phyloP scores from a whole-genome alignment of 1,140 invertebrate species.

The Scylla paramamosain region DNA sequence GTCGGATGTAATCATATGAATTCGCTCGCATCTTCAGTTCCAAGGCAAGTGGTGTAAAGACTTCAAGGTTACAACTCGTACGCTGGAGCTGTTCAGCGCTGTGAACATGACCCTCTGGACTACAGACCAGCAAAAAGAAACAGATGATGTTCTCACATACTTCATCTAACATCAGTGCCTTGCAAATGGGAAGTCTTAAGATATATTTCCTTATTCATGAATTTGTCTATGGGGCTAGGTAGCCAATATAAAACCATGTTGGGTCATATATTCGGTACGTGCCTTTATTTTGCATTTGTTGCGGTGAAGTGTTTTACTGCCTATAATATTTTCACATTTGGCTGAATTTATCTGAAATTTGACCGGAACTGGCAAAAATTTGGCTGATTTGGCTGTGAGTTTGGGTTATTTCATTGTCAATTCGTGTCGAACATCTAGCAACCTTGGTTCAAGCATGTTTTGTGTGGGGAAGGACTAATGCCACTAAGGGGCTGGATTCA shows the following conservation, averaged over 20 bases:
- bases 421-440: conserved; percentile 9
- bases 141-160: not conserved
- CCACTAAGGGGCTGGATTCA: too few species aligned
- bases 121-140: not conserved
- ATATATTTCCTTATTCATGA: not conserved
- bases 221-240: not conserved
- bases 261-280: not conserved
- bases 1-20: conserved; percentile 25
- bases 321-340: not conserved
- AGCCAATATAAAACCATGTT: too few species aligned
- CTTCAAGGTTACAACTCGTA: conserved; percentile 38
- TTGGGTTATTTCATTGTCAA: not conserved
- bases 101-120: not conserved
- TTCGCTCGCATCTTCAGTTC: conserved; percentile 50
- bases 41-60: conserved; percentile 38
- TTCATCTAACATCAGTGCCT: not conserved
- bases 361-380: not conserved
- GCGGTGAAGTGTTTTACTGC: not conserved
- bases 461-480: too few species aligned
- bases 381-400: conserved; percentile 29
- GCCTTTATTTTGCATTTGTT: not conserved
- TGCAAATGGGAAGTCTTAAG: not conserved
- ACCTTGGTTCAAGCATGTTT: not conserved
- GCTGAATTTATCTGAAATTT: conserved; percentile 44
- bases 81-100: conserved; percentile 28